A percentile compares a stretch with the other conserved stretches of the same genome.
Evolutionary conservation across 2,797 vertebrate genomes (phyloP).

Genomic region (Acropternis orthonyx): DNA sequence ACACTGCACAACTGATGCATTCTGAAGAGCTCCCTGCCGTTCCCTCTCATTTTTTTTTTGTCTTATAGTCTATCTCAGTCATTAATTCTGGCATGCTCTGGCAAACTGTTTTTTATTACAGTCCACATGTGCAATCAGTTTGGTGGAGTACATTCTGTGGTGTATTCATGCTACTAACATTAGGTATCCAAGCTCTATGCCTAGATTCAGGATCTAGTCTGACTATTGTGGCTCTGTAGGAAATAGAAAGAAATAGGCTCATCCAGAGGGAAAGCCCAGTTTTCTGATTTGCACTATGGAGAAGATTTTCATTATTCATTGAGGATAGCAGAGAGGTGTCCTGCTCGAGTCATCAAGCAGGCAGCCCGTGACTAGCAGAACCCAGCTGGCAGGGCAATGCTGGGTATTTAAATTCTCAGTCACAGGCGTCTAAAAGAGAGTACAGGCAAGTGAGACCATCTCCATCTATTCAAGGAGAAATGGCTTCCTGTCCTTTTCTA

Average conservation of each 20-base stretch:
- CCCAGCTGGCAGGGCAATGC: rapidly evolving
- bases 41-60: background rate
- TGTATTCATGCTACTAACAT: background rate
- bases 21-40: background rate
- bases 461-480: background rate
- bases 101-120: background rate
- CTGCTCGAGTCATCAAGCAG: background rate
- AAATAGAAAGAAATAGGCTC: background rate
- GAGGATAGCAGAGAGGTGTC: background rate
- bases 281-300: background rate
- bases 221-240: background rate
- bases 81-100: background rate
- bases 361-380: background rate
- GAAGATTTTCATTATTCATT: background rate
- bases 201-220: background rate
- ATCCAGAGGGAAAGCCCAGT: background rate
- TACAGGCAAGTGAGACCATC: background rate
- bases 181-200: rapidly evolving
- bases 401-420: background rate
- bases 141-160: background rate
- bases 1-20: background rate
- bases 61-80: background rate
- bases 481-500: background rate
- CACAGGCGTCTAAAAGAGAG: background rate
- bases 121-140: background rate